Conservation (phyloP, 2,797 vertebrate genomes). For the Falco biarmicus region DNA sequence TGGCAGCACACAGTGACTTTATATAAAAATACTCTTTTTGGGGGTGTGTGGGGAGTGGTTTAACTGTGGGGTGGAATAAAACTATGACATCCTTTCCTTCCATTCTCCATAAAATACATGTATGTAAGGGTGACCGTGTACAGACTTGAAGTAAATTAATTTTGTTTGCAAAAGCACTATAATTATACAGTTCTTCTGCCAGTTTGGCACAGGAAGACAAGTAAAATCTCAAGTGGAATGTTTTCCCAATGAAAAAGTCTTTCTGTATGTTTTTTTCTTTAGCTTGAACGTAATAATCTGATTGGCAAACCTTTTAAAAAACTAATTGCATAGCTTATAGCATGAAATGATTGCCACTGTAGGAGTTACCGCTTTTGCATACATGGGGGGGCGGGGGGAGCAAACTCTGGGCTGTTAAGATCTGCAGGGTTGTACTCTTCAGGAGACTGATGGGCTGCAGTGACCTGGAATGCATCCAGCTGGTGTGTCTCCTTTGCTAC, state of each 20-base stretch:
- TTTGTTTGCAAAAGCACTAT: slow-evolving; percentile 41
- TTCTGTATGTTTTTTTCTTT: background rate
- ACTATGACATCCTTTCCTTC: background rate
- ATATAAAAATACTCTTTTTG: background rate
- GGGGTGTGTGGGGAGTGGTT: background rate
- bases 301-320: background rate
- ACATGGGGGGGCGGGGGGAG: background rate
- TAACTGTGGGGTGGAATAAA: background rate
- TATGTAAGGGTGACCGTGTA: slow-evolving; percentile 12
- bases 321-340: background rate
- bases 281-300: background rate
- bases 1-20: background rate
- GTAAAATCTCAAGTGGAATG: slow-evolving; percentile 44
- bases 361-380: background rate
- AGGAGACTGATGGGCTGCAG: background rate
- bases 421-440: background rate
- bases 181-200: slow-evolving; percentile 39
- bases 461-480: slow-evolving; percentile 52
- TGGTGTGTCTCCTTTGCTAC: slow-evolving; percentile 9
- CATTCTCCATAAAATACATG: background rate
- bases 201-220: slow-evolving; percentile 44
- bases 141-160: slow-evolving; percentile 56
- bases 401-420: background rate
- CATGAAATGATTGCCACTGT: background rate
- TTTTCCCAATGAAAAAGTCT: background rate